A percentile compares a stretch with the other conserved stretches of the same genome.
Evolutionary conservation across 2,888 invertebrate genomes (phyloP).

Genomic region (Hermodice carunculata): DNA sequence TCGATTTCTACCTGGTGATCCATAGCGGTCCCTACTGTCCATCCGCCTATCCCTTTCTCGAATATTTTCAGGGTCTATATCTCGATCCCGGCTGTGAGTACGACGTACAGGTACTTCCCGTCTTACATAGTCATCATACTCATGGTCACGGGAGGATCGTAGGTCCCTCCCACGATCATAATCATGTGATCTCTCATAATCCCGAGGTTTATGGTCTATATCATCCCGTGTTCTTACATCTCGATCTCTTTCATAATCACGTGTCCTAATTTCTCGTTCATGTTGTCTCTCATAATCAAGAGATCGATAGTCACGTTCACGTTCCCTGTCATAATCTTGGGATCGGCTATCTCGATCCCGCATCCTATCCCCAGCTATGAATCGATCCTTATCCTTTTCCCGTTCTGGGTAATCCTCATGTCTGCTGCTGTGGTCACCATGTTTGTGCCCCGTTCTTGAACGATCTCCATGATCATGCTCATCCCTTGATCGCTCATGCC

Average conservation of each 20-base stretch:
- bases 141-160: neutral
- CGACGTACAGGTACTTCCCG: slow-evolving; percentile 14
- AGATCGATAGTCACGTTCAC: slow-evolving; percentile 15
- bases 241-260: slow-evolving; percentile 31
- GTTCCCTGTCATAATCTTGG: neutral
- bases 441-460: too few relatives aligned
- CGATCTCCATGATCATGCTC: too few relatives aligned
- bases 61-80: too few relatives aligned
- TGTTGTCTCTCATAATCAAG: slow-evolving; percentile 30
- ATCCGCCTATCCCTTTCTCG: too few relatives aligned
- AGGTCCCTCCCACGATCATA: slow-evolving; percentile 11
- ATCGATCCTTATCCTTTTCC: slow-evolving; percentile 12
- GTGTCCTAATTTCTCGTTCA: slow-evolving; percentile 25
- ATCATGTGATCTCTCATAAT: slow-evolving; percentile 5
- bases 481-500: too few relatives aligned
- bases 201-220: slow-evolving; percentile 23
- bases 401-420: neutral
- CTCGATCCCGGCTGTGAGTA: slow-evolving; percentile 13
- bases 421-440: too few relatives aligned
- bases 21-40: slow-evolving; percentile 11
- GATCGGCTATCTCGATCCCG: neutral
- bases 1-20: slow-evolving; percentile 6
- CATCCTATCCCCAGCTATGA: slow-evolving; percentile 4
- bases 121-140: slow-evolving; percentile 4
- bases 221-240: slow-evolving; percentile 38